Conservation (phyloP, 2,113 vertebrate species). For the Peromyscus polionotus region DNA sequence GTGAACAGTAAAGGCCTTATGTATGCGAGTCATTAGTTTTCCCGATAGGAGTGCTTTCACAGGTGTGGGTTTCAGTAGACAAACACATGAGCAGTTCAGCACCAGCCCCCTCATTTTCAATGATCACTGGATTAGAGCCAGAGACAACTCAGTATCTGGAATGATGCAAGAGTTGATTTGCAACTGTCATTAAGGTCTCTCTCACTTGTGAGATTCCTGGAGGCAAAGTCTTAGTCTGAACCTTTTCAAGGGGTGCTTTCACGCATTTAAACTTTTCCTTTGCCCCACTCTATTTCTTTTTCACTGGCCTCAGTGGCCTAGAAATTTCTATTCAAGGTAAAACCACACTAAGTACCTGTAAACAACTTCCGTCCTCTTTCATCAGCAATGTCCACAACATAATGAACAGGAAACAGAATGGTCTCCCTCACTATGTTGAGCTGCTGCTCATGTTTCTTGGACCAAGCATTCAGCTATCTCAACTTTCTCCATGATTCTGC, state of each 20-base stretch:
- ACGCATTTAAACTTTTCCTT: slow-evolving; percentile 28
- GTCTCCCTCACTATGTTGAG: background rate
- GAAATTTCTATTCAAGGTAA: background rate
- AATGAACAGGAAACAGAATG: background rate
- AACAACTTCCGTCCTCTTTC: background rate
- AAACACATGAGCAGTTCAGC: background rate
- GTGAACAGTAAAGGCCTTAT: background rate
- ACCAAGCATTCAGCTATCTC: background rate
- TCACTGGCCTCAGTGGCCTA: background rate
- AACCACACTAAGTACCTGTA: background rate
- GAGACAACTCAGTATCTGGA: background rate
- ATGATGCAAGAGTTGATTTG: background rate
- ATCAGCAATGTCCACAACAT: background rate
- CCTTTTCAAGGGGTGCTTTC: background rate
- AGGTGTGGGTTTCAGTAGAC: background rate
- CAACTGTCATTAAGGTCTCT: background rate
- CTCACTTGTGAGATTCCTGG: background rate
- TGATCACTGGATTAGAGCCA: background rate
- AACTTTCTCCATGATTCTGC: background rate
- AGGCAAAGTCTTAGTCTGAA: background rate
- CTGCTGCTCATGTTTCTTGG: background rate
- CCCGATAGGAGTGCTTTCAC: background rate
- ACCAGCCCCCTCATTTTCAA: background rate
- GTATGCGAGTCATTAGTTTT: background rate
- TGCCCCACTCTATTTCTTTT: background rate